A percentile compares a stretch with the other conserved stretches of the same genome.
Conservation (phyloP, 2,113 vertebrate species). For the Diadophis punctatus region DNA sequence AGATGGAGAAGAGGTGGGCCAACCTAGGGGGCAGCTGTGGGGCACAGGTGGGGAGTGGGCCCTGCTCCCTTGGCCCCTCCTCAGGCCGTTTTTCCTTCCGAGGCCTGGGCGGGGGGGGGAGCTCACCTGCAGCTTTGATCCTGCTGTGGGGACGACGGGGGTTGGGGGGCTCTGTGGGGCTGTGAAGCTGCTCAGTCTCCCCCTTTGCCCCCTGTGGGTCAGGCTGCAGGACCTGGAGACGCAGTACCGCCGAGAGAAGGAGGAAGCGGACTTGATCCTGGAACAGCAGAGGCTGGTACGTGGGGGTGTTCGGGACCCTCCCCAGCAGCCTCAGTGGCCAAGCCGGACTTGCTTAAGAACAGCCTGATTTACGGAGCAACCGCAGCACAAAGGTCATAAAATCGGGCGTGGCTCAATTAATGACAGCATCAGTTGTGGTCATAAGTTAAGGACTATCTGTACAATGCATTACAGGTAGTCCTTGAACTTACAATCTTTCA, state of each 20-base stretch:
- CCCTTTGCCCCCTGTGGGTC: neutral
- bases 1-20: conserved; percentile 85
- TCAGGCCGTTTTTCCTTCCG: too few relatives aligned
- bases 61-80: neutral
- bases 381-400: neutral
- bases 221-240: conserved; percentile 85
- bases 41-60: fast-evolving
- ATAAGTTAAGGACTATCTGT: neutral
- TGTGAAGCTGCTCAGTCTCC: neutral
- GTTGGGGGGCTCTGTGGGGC: too few relatives aligned
- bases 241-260: conserved; percentile 85
- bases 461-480: neutral
- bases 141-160: neutral
- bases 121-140: neutral
- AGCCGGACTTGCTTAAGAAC: too few relatives aligned
- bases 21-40: too few relatives aligned
- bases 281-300: conserved; percentile 85
- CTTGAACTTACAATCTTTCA: neutral
- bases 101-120: too few relatives aligned
- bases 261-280: conserved; percentile 83
- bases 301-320: fast-evolving
- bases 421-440: neutral
- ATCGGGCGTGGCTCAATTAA: neutral
- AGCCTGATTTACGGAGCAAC: neutral
- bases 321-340: too few relatives aligned